Evolutionary conservation across 2,797 vertebrate genomes (phyloP).

Genomic region (Hoplostethus mediterraneus): DNA sequence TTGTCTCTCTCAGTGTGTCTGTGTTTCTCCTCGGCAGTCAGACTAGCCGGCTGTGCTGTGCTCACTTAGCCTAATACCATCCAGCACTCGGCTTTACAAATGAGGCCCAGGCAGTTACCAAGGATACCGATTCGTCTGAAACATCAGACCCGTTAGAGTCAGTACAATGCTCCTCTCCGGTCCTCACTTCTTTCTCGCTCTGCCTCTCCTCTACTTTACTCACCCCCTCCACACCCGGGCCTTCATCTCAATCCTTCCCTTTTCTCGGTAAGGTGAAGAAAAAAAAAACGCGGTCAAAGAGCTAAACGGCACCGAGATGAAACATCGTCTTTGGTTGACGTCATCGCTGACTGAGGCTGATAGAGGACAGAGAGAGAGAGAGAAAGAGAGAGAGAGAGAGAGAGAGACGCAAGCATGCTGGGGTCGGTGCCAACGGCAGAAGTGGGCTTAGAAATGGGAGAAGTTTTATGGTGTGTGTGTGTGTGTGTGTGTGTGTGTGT

Average conservation of each 20-base stretch:
- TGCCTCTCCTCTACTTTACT: constrained; percentile 50
- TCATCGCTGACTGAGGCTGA: not conserved
- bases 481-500: not conserved
- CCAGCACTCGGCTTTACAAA: constrained; percentile 80
- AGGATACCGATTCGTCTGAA: constrained; percentile 82
- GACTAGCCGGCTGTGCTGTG: constrained; percentile 40
- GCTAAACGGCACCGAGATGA: constrained; percentile 35
- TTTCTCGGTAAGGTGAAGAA: constrained; percentile 38
- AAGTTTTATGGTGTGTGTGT: constrained; percentile 13
- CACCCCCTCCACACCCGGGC: constrained; percentile 47
- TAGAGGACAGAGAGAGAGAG: not conserved
- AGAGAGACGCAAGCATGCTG: not conserved
- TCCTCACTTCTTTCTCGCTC: constrained; percentile 57
- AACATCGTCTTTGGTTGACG: not conserved
- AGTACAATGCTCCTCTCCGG: constrained; percentile 63
- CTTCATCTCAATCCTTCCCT: constrained; percentile 48
- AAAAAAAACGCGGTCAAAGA: constrained; percentile 24
- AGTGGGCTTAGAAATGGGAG: not conserved
- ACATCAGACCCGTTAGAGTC: constrained; percentile 75
- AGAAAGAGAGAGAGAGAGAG: not conserved
- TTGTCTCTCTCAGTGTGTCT: constrained; percentile 33
- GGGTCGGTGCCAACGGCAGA: not conserved
- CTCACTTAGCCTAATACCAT: constrained; percentile 71
- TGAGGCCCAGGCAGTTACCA: constrained; percentile 84
- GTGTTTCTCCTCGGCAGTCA: constrained; percentile 46